Evolutionary conservation across 1,140 invertebrate species (phyloP).

Genomic region (Camponotus floridanus): DNA sequence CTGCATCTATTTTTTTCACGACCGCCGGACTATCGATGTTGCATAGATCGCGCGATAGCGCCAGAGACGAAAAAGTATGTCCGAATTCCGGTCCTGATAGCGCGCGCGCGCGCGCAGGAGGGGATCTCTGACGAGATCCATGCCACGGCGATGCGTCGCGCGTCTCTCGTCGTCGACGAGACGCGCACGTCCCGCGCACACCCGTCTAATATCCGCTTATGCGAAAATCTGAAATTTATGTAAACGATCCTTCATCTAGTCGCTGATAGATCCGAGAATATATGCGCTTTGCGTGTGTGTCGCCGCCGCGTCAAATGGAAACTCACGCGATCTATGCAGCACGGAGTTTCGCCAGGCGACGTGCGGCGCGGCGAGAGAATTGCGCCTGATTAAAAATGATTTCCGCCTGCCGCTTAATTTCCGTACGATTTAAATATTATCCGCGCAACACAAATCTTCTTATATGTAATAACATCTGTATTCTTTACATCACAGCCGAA

Average conservation of each 20-base stretch:
- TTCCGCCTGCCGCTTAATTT: conserved; percentile 21
- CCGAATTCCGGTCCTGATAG: conserved; percentile 68
- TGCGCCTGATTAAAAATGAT: conserved; percentile 46
- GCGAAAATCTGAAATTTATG: conserved; percentile 64
- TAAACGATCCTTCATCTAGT: conserved; percentile 51
- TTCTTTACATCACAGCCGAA: neutral
- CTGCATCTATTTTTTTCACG: conserved; percentile 61
- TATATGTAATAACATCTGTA: neutral
- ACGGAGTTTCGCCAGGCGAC: neutral
- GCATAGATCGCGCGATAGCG: conserved; percentile 74
- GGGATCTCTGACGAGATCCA: conserved; percentile 39
- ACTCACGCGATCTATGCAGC: conserved; percentile 29
- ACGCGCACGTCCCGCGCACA: conserved; percentile 42
- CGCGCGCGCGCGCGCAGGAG: conserved; percentile 14
- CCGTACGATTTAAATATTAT: conserved; percentile 15
- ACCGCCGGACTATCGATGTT: conserved; percentile 75
- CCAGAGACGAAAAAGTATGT: conserved; percentile 65
- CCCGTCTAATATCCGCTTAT: conserved; percentile 69
- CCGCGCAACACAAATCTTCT: neutral
- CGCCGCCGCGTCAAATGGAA: conserved; percentile 48
- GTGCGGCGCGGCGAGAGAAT: neutral
- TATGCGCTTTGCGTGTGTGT: conserved; percentile 57
- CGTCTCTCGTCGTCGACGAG: conserved; percentile 49
- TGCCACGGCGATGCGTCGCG: conserved; percentile 24
- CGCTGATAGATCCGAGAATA: conserved; percentile 55